Evolutionary conservation across 2,113 vertebrate genomes (phyloP).

Genomic region (Prolemur simus): DNA sequence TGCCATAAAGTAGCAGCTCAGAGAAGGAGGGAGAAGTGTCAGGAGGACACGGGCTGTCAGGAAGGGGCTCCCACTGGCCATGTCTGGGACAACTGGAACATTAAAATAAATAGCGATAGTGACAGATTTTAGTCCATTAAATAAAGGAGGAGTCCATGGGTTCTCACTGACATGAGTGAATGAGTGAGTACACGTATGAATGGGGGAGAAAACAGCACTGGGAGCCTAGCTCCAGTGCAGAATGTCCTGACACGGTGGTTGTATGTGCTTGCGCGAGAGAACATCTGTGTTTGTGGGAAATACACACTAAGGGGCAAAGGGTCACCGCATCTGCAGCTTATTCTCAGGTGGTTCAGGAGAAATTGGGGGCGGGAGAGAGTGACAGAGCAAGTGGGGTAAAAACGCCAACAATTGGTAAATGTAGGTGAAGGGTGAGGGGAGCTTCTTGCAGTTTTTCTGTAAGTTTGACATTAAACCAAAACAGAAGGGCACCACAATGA

Average conservation of each 20-base stretch:
- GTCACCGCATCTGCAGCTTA: background rate
- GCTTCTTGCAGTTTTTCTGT: background rate
- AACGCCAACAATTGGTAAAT: accelerated
- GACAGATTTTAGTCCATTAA: accelerated
- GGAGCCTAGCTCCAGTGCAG: accelerated
- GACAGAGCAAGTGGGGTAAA: no score
- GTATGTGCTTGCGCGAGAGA: accelerated
- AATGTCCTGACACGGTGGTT: accelerated
- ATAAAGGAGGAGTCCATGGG: background rate
- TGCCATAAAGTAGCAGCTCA: no score
- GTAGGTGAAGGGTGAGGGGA: background rate
- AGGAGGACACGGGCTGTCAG: background rate
- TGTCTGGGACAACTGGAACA: no score
- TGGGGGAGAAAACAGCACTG: no score
- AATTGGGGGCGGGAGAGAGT: background rate
- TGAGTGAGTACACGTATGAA: accelerated
- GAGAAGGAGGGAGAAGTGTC: no score
- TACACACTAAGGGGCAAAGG: accelerated
- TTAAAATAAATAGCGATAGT: background rate
- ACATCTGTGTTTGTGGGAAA: background rate
- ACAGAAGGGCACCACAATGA: accelerated
- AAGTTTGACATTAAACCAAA: background rate
- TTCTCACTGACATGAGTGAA: accelerated
- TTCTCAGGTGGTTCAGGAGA: background rate
- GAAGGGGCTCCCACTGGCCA: accelerated